Evolutionary conservation across 1,140 invertebrate species (phyloP).

Genomic region (Phocides pigmalion): DNA sequence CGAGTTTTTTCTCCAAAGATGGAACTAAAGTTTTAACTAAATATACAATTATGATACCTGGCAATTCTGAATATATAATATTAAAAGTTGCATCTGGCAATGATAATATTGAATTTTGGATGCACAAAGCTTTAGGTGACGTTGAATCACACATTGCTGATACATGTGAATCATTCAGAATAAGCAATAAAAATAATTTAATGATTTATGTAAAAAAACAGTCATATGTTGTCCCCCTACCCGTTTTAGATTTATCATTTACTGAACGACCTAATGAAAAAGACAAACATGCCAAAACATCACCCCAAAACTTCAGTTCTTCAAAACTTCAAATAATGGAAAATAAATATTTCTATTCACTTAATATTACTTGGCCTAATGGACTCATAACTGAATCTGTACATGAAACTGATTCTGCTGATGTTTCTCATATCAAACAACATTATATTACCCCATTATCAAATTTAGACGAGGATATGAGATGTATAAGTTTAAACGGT

Average conservation of each 20-base stretch:
- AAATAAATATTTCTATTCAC: slow-evolving; percentile 57
- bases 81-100: slow-evolving; percentile 63
- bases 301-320: slow-evolving; percentile 25
- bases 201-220: slow-evolving; percentile 74
- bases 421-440: slow-evolving; percentile 81
- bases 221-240: slow-evolving; percentile 44
- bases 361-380: slow-evolving; percentile 81
- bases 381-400: slow-evolving; percentile 81
- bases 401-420: slow-evolving; percentile 59
- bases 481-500: slow-evolving; percentile 71
- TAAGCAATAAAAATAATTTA: slow-evolving; percentile 61
- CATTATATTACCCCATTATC: slow-evolving; percentile 55
- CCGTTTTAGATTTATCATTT: slow-evolving; percentile 2
- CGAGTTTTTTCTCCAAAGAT: slow-evolving; percentile 75
- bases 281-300: slow-evolving; percentile 19
- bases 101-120: slow-evolving; percentile 59
- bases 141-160: slow-evolving; percentile 48
- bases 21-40: slow-evolving; percentile 69
- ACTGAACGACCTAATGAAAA: slow-evolving; percentile 8
- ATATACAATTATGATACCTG: slow-evolving; percentile 75
- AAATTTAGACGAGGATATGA: slow-evolving; percentile 60
- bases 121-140: slow-evolving; percentile 59
- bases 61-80: slow-evolving; percentile 61
- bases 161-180: slow-evolving; percentile 56
- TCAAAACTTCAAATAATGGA: slow-evolving; percentile 37